Base-by-base conservation (phyloP, 2,797 vertebrate species). In the Eulemur albifrons region DNA sequence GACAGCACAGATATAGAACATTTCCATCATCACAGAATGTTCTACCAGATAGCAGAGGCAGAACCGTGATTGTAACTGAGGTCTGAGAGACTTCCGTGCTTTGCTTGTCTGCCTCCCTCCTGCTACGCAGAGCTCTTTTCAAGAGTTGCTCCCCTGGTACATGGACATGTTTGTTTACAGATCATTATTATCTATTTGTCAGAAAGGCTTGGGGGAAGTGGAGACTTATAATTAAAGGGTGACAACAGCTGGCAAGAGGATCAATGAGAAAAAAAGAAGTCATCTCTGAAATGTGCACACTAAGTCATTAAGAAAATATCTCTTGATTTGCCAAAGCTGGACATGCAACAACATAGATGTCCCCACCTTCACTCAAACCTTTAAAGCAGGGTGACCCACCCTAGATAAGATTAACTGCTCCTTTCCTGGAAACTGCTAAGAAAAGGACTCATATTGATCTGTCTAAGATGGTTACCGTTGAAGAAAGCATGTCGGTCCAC, bases 101-200 rank as follows among this genome's bases (percentile, higher is more conserved):
- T 40, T 65, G 43, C 67, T 32, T 27, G 4, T 18, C 59, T 12
- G 63, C 52, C 72, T 65, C 20, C 93, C 69, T 75, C 85, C 82
- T 59, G 27, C 90, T 48, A 14, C 0, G 27, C 40, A 21, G 52
- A 57, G 30, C 13, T 76, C 54, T 92, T 69, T 14, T 45, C 77
- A 35, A 95, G 87, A 67, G 48, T 4, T 14, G 27, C 40, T 90
- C 75, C 61, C 82, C 40, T 52, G 12, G 43, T 43, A 45, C 76
- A 54, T 0, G 0, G 17, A 45, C 63, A 5, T 14, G 61, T 95
- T 90, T 96, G 89, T 86, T 97, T 88, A 86, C 82, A 86, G 93
- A 83, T 93, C 79, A 76, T 92, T 91, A 95, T 94, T 75, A 83
- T 84, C 94, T 94, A 35, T 75, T 80, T 93, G 94, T 91, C 94